Conservation (phyloP, 2,113 vertebrate species). For the Cheirogaleus medius region DNA sequence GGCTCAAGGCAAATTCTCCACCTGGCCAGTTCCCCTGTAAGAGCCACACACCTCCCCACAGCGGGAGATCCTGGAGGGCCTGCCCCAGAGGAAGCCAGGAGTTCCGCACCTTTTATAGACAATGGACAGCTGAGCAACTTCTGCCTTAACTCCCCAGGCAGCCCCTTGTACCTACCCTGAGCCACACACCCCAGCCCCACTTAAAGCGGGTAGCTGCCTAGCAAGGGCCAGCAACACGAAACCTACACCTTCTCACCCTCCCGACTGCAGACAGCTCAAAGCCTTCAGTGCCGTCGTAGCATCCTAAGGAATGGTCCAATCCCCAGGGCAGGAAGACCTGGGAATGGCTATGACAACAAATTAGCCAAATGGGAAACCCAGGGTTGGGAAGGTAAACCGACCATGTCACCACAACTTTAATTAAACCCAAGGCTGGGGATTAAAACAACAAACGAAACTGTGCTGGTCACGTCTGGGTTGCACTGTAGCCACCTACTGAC, state of each 20-base stretch:
- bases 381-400: not conserved
- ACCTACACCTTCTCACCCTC: not conserved
- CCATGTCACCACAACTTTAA: not conserved
- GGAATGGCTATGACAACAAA: not conserved
- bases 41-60: not conserved
- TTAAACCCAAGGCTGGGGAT: not conserved
- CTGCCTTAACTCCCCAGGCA: not conserved
- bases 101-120: not conserved
- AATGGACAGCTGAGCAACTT: accelerated
- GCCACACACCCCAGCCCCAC: not conserved
- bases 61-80: constrained; percentile 49
- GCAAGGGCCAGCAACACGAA: not conserved
- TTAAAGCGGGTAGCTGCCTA: not conserved
- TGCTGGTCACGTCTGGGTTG: not conserved
- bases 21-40: constrained; percentile 37
- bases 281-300: not conserved
- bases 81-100: constrained; percentile 37
- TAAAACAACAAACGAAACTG: constrained; percentile 25
- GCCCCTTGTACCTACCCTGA: not conserved
- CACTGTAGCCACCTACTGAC: not conserved
- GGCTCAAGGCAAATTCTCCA: constrained; percentile 43
- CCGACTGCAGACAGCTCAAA: not conserved
- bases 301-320: not conserved
- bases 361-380: not conserved
- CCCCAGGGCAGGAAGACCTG: not conserved